phyloP scores from a whole-genome alignment of 2,888 invertebrate genomes.

The Odiellus spinosus region DNA sequence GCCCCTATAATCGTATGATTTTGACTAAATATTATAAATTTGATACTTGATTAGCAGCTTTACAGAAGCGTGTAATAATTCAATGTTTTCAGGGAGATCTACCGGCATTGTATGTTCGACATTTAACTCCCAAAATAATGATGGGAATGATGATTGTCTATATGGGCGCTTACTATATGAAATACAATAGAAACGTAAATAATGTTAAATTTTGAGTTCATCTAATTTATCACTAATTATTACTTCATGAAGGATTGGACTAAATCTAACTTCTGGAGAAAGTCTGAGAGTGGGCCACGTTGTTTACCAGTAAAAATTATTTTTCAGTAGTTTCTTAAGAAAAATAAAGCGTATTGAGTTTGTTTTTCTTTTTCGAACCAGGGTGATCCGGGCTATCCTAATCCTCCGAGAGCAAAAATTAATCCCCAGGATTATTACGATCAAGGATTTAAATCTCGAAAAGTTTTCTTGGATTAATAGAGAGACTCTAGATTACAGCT shows the following conservation, averaged over 20 bases:
- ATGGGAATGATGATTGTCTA: conserved; percentile 39
- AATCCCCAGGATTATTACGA: conserved; percentile 48
- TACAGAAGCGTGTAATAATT: background rate
- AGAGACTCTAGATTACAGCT: too few species aligned
- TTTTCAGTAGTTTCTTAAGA: too few species aligned
- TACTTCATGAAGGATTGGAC: too few species aligned
- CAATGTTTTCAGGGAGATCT: conserved; percentile 40
- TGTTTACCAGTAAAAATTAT: too few species aligned
- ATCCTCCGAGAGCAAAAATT: conserved; percentile 6
- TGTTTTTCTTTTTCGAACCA: background rate
- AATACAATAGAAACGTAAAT: conserved; percentile 62
- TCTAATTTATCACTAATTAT: too few species aligned
- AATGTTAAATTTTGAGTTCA: conserved; percentile 2
- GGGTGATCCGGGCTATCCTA: conserved; percentile 15
- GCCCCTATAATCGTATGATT: conserved; percentile 43
- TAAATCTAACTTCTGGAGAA: too few species aligned
- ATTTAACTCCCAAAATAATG: conserved; percentile 44
- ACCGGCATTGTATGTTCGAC: conserved; percentile 42
- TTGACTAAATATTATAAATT: too few species aligned
- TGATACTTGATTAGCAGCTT: background rate
- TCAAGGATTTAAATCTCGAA: conserved; percentile 46
- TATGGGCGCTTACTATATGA: conserved; percentile 52
- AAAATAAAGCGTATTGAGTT: too few species aligned
- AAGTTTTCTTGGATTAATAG: conserved; percentile 20
- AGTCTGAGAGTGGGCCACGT: too few species aligned